These are phyloP conservation scores for Sebastes elongatus DNA, from an alignment of 2,797 vertebrate genomes.

Conservation along the genomic window DNA sequence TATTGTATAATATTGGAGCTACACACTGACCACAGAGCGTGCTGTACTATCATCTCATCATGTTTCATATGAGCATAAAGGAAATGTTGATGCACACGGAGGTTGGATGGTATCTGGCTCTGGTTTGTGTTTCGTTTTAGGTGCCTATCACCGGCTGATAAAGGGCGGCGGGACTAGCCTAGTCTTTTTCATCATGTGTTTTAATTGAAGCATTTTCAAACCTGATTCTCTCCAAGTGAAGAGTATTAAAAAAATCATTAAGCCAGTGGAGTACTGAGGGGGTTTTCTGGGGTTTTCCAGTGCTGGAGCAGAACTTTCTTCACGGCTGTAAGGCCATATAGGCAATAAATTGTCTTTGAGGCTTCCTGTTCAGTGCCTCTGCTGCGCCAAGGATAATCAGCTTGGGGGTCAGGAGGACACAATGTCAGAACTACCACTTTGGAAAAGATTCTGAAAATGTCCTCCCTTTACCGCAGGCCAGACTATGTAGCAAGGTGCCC, in stretches of 20 bases:
- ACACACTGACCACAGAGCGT: background rate
- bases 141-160: background rate
- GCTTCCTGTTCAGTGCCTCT: background rate
- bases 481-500: background rate
- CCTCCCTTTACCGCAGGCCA: background rate
- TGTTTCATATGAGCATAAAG: background rate
- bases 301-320: background rate
- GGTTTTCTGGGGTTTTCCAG: background rate
- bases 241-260: background rate
- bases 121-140: background rate
- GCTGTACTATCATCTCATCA: background rate
- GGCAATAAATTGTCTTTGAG: background rate
- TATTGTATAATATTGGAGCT: background rate
- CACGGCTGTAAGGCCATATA: background rate
- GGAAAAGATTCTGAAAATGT: background rate
- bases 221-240: background rate
- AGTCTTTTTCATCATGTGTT: background rate
- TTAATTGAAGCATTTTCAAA: background rate
- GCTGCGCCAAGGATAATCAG: background rate
- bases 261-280: background rate
- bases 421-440: background rate
- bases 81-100: background rate
- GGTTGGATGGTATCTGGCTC: slow-evolving; percentile 8
- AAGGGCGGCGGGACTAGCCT: background rate
- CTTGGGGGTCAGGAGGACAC: background rate